Percentiles rank a stretch among this genome's conserved stretches.
Conservation (phyloP, 2,797 vertebrate genomes). For the Garrulus glandarius region DNA sequence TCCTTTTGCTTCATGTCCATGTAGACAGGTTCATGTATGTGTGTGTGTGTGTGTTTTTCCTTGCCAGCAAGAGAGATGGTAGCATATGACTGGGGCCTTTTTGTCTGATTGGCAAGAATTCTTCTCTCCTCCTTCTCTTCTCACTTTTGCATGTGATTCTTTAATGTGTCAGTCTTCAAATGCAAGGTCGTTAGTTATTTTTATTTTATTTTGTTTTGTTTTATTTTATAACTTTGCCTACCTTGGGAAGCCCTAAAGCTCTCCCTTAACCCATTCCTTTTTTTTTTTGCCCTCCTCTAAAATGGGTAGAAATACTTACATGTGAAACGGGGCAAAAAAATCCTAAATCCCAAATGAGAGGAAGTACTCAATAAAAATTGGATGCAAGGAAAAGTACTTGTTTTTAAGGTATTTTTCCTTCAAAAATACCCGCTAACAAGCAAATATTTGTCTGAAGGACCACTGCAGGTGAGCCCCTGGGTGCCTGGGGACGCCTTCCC, state of each 20-base stretch:
- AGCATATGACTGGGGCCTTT: background rate
- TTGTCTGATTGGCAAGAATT: background rate
- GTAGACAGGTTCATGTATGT: background rate
- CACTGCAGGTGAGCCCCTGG: background rate
- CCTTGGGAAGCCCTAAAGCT: background rate
- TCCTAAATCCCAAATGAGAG: background rate
- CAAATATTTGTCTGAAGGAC: background rate
- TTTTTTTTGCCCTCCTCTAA: background rate
- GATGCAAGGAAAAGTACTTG: background rate
- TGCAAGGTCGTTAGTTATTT: background rate
- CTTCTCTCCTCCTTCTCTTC: background rate
- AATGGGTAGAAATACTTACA: background rate
- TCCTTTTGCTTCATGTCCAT: background rate
- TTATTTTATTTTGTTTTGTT: too few relatives aligned
- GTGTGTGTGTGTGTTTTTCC: background rate
- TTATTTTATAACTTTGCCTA: background rate
- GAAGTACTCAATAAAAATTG: background rate
- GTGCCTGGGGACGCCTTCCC: background rate
- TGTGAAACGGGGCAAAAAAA: background rate
- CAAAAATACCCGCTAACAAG: background rate
- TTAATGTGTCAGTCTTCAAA: background rate
- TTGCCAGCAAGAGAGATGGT: background rate
- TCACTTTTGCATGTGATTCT: background rate
- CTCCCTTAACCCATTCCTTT: background rate
- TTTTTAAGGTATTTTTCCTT: background rate